Evolutionary conservation across 2,797 vertebrate species (phyloP), one percentile per base, ranked within the genome.

Genomic region (Nothura maculosa): DNA sequence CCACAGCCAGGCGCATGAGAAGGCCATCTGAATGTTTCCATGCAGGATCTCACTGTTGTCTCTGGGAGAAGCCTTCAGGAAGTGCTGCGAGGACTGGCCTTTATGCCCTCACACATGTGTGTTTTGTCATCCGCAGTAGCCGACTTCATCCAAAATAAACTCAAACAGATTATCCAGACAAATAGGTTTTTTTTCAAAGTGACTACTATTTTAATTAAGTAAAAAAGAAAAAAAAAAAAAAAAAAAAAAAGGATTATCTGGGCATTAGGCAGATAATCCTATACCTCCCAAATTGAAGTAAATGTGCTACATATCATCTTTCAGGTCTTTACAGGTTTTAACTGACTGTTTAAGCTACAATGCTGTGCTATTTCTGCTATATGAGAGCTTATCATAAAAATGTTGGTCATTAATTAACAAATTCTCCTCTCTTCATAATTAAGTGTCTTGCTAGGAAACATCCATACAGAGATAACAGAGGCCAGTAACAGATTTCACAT

Each of bases 21-120:
- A 81, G 83, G 42, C 36, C 85, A 78, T 75, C 47, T 85, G 34
- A 74, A 64, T 34, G 52, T 87, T 84, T 82, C 40, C 89, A 69
- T 79, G 66, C 68, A 88, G 28, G 67, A 57, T 64, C 38, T 81
- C 68, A 76, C n/a, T 91, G 34, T 77, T 74, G 45, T 57, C 91
- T 90, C 93, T 74, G 50, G 64, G 54, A 93, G 80, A 92, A 81
- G n/a, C 9, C 73, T 81, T 88, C 87, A 94, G 87, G 90, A 97
- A 92, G 90, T 79, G 2, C 55, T 36, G 32, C 54, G 87, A 58
- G 80, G 34, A 88, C 48, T 75, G 50, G 8, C 2, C 34, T 93
- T 93, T 86, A 74, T 68, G 54, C 83, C 93, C 67, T 74, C 74
- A 83, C 60, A 81, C 17, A n/a, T n/a, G n/a, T 92, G 83, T 80